These are phyloP conservation scores for Daptonema setosum DNA, from an alignment of 2,888 invertebrate genomes.

Conservation along the genomic window DNA sequence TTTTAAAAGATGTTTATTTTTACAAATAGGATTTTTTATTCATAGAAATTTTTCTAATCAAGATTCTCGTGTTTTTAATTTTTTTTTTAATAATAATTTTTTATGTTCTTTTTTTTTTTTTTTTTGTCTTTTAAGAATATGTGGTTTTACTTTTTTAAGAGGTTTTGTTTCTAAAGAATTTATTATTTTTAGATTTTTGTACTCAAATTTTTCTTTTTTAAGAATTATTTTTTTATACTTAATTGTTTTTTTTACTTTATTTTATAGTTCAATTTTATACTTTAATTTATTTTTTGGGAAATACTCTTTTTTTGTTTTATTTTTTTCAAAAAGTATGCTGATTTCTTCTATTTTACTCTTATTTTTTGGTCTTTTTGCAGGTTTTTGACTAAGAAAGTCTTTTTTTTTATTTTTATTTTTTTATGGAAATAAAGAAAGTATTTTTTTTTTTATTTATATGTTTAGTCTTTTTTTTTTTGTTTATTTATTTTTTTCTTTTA, in stretches of 20 bases:
- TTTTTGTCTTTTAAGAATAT: conserved; percentile 16
- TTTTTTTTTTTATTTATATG: conserved; percentile 29
- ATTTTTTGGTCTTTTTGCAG: conserved; percentile 11
- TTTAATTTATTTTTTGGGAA: conserved; percentile 13
- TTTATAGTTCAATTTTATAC: conserved; percentile 14
- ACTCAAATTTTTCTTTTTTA: conserved; percentile 15
- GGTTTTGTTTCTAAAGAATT: conserved; percentile 15
- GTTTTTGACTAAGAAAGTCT: conserved; percentile 14
- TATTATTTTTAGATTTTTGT: conserved; percentile 11
- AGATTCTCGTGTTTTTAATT: conserved; percentile 16
- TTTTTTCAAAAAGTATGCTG: conserved; percentile 13
- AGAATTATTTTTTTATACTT: conserved; percentile 13
- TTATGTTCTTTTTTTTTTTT: conserved; percentile 14
- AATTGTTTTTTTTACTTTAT: conserved; percentile 13
- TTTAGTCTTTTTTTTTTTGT: conserved; percentile 12
- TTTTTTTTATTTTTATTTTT: conserved; percentile 11
- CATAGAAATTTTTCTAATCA: conserved; percentile 16
- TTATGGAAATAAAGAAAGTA: conserved; percentile 10
- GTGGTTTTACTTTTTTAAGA: conserved; percentile 16
- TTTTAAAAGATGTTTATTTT: conserved; percentile 13
- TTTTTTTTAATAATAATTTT: conserved; percentile 12
- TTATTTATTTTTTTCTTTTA: conserved; percentile 12
- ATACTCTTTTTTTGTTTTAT: conserved; percentile 15
- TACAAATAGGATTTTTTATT: conserved; percentile 13
- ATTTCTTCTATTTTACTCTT: conserved; percentile 11